Evolutionary conservation across 2,888 invertebrate species (phyloP), one percentile per base, ranked within the genome.

Genomic region (Chrysodeixis includens): DNA sequence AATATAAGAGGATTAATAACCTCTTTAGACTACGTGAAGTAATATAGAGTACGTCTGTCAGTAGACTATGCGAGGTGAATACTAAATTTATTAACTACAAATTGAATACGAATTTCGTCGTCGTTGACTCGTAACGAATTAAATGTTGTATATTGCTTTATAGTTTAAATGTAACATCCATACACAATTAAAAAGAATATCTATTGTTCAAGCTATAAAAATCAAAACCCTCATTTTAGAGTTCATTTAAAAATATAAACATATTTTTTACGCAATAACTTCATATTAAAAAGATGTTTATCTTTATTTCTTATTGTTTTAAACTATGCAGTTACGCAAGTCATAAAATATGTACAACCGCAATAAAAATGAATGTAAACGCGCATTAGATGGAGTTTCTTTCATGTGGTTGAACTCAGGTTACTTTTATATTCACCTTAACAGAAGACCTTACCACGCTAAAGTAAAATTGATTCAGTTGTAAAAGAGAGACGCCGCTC

Each of bases 241-340:
- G 3, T 16, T 12, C 9, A 3, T 32, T 44, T 56, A 44, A 40
- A 49, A 26, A 6, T 12, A 22, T 35, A 18, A 30, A 9, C 0
- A 20, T n/a, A 14, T 6, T n/a, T 40, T n/a, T 40, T 40, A 40
- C n/a, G 40, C 40, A n/a, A n/a, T 5, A 40, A 40, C 40, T 5
- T 40, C 40, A 40, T 40, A n/a, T 40, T 40, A 14, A 18, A 56
- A 30, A 20, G 0, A 12, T 6, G 10, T 35, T 54, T 44, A 32
- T 62, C 26, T 62, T 62, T 30, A 59, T 8, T 56, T 46, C 30
- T 62, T 46, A 61, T 61, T 57, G 18, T 46, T 20, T 18, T 10
- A 49, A 18, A 46, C 44, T 8, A 18, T 46, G 44, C 44, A 46
- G 14, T 40, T 40, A 40, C 40, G 40, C 40, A 40, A 35, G 14